Base-by-base conservation (phyloP, 2,888 invertebrate species). In the Nymphalis urticae region DNA sequence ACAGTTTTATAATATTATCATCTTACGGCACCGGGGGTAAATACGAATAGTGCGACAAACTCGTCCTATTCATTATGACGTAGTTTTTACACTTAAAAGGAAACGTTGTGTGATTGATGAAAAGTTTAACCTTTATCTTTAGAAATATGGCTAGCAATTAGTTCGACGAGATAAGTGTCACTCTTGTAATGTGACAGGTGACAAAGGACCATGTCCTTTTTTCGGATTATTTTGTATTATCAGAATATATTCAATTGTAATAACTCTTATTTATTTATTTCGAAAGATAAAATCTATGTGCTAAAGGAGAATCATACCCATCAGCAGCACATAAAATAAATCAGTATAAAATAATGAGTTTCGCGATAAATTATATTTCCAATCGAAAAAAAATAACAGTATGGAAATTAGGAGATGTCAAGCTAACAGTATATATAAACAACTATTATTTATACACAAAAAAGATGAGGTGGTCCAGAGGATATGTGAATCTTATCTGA, bases 71-170 rank as follows among this genome's bases (percentile, higher is more conserved):
- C 24, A 63, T 54, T 47, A 47, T 54, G 47, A 21, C 24, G 47
- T 47, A 54, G 10, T 13, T 32, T 50, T 48, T 27, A 48, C 42
- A 17, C 21, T 54, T 63, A 63, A 47, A 53, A 47, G 53, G 54
- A 63, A 63, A 51, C n/a, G 27, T 2, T 24, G 48, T 27, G 17
- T 47, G 47, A 63, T 63, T 54, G 24, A 63, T 63, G 63, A 63
- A 54, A 54, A 63, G 54, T 36, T 56, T 32, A n/a, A 32, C 56
- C 59, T 53, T 47, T 58, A 60, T 42, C 19, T 59, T 13, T 8
- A 16, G 47, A 48, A 56, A 32, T 17, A 21, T 53, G 27, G 24
- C 24, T 16, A 1, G 56, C 56, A n/a, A 56, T 56, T 56, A 56
- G 8, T 56, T 56, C 17, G 3, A 32, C 32, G 16, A 56, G 56